Conservation (phyloP, 2,113 vertebrate species). For the Hemibagrus wyckioides region DNA sequence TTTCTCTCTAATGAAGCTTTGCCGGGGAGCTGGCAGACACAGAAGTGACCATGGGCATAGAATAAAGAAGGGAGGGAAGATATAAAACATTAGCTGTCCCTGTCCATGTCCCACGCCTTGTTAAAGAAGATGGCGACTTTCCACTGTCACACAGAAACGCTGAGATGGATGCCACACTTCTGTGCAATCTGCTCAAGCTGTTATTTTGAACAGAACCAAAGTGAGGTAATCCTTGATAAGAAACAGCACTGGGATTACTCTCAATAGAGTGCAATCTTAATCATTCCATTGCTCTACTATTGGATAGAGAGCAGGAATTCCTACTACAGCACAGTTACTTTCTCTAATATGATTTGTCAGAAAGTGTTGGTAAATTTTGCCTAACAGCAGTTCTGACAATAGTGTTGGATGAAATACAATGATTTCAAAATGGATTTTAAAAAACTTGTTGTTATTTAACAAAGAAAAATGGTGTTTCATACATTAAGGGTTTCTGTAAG, state of each 20-base stretch:
- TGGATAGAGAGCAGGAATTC: not conserved
- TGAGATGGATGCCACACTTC: not conserved
- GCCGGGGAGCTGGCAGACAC: conserved; percentile 52
- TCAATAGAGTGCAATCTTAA: conserved; percentile 1
- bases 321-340: not conserved
- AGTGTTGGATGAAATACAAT: not conserved
- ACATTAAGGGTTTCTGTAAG: not conserved
- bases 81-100: conserved; percentile 13
- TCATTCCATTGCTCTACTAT: not conserved
- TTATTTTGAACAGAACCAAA: not conserved
- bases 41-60: conserved; percentile 39
- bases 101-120: not conserved
- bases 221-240: not conserved
- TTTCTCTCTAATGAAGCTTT: conserved; percentile 63
- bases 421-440: not conserved
- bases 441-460: not conserved
- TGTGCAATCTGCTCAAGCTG: not conserved
- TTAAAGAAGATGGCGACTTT: conserved; percentile 25
- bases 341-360: not conserved
- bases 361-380: not conserved
- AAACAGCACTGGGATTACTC: not conserved
- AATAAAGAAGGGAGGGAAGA: conserved; percentile 21
- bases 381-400: not conserved
- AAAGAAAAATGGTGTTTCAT: not conserved
- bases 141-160: not conserved